A percentile compares a stretch with the other conserved stretches of the same genome.
phyloP scores from a whole-genome alignment of 92 coral and sea anemone species.

The Epizoanthus rinbou region DNA sequence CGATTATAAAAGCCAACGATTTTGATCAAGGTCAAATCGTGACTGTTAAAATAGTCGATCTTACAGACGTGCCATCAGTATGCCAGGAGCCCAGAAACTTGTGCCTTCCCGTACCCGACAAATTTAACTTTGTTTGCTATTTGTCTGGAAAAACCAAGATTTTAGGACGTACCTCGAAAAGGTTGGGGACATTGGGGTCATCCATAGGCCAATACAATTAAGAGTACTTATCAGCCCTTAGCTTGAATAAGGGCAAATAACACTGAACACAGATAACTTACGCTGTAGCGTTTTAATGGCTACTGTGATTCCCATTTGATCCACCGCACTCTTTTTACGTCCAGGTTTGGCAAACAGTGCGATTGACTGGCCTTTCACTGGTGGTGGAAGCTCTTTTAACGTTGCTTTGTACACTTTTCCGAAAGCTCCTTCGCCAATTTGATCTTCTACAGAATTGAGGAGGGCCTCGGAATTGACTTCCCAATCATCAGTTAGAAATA shows the following conservation, averaged over 20 bases:
- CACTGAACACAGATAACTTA: background rate
- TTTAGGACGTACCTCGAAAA: no score
- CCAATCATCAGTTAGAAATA: slow-evolving; percentile 25
- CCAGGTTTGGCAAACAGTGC: slow-evolving; percentile 16
- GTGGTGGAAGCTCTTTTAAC: slow-evolving; percentile 6
- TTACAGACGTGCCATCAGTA: no score
- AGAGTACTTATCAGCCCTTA: background rate
- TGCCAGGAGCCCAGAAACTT: no score
- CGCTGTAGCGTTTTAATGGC: slow-evolving; percentile 33
- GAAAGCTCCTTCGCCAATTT: slow-evolving; percentile 39
- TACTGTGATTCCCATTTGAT: slow-evolving; percentile 8
- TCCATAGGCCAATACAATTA: no score
- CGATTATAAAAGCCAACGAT: no score
- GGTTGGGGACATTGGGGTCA: no score
- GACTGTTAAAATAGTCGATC: no score
- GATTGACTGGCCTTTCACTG: slow-evolving; percentile 24
- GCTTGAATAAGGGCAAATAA: background rate
- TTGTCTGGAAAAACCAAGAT: no score
- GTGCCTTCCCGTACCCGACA: no score
- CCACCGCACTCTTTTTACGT: background rate
- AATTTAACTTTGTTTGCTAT: no score
- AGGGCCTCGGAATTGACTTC: slow-evolving; percentile 12
- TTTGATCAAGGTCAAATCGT: no score
- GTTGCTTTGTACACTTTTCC: slow-evolving; percentile 44
- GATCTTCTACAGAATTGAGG: slow-evolving; percentile 27